A percentile compares a stretch with the other conserved stretches of the same genome.
phyloP scores from a whole-genome alignment of 2,888 invertebrate genomes.

The Sphaeridia pumilis region DNA sequence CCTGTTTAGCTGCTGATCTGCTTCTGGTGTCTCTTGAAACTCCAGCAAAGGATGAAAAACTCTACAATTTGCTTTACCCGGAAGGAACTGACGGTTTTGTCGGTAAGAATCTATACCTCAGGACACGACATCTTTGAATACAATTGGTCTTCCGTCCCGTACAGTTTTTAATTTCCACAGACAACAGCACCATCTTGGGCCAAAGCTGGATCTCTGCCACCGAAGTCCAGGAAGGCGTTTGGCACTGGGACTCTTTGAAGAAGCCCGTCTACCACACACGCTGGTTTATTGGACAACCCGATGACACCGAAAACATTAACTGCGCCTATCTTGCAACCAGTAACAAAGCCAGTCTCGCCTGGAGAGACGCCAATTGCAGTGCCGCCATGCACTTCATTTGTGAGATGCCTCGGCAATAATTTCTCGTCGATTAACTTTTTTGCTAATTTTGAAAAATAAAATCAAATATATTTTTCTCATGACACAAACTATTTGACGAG shows the following conservation, averaged over 20 bases:
- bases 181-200: slow-evolving; percentile 8
- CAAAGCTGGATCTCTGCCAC: slow-evolving; percentile 22
- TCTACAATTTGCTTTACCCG: slow-evolving; percentile 17
- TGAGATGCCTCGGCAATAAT: no score
- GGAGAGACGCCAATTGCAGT: slow-evolving; percentile 32
- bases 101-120: neutral
- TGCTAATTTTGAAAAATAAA: no score
- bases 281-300: slow-evolving; percentile 32
- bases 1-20: slow-evolving; percentile 14
- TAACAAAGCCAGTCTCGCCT: slow-evolving; percentile 19
- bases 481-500: no score
- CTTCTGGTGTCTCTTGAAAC: slow-evolving; percentile 20
- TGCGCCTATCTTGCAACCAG: slow-evolving; percentile 25
- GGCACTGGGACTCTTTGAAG: slow-evolving; percentile 22
- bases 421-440: no score
- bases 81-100: slow-evolving; percentile 17
- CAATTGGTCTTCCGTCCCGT: neutral
- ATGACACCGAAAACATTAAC: slow-evolving; percentile 22
- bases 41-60: slow-evolving; percentile 19
- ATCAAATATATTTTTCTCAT: no score
- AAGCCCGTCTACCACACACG: slow-evolving; percentile 27
- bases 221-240: slow-evolving; percentile 26
- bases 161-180: neutral
- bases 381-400: slow-evolving; percentile 32
- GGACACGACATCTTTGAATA: no score